Conservation (phyloP, 2,797 vertebrate genomes). For the Dendrocincla fuliginosa region DNA sequence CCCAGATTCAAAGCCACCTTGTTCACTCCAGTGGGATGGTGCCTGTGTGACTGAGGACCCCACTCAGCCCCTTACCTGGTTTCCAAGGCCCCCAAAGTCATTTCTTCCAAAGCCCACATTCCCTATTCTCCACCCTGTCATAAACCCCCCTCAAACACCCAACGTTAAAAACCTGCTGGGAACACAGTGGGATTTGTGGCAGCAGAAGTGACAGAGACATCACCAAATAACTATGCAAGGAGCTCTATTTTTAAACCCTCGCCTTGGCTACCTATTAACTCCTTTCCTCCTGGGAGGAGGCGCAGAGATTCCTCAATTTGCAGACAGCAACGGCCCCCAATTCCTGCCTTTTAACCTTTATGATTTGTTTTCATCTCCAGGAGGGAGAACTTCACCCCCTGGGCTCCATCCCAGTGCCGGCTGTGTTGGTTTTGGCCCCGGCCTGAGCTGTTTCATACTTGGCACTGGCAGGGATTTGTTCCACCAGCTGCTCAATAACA, state of each 20-base stretch:
- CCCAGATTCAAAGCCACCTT: background rate
- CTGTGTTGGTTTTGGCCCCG: constrained; percentile 74
- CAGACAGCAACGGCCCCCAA: background rate
- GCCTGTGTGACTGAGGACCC: rapidly evolving
- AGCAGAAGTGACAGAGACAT: constrained; percentile 34
- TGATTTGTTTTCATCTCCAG: constrained; percentile 70
- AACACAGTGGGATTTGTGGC: background rate
- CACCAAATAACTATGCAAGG: constrained; percentile 58
- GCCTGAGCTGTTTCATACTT: constrained; percentile 50
- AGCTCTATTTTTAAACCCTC: constrained; percentile 58
- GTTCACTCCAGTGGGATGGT: background rate
- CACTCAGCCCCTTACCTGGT: background rate
- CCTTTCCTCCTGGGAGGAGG: background rate
- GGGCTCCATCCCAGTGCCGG: constrained; percentile 25
- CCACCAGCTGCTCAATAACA: constrained; percentile 78
- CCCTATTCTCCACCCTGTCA: background rate
- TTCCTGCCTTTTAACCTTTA: constrained; percentile 56
- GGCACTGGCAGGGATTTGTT: constrained; percentile 71
- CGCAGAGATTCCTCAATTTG: constrained; percentile 7
- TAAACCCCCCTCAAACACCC: constrained; percentile 24
- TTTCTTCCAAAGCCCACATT: constrained; percentile 5
- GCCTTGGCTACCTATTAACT: constrained; percentile 55
- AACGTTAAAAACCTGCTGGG: background rate
- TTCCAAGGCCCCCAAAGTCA: background rate
- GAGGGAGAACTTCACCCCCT: constrained; percentile 53